Evolutionary conservation across 2,113 vertebrate genomes (phyloP).

Genomic region (Micronycteris hirsuta): DNA sequence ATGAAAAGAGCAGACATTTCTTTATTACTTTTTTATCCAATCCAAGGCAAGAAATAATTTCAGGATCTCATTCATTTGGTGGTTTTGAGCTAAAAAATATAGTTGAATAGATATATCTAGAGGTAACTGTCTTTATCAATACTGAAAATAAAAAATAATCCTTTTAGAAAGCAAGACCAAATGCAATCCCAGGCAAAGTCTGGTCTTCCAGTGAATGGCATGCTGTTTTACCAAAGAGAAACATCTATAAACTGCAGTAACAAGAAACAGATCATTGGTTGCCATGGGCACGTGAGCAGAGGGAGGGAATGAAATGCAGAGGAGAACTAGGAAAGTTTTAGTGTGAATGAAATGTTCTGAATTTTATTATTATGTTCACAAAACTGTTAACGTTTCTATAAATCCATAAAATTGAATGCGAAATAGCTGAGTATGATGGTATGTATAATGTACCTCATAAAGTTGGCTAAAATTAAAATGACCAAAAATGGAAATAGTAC

Average conservation of each 20-base stretch:
- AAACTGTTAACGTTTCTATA: not conserved
- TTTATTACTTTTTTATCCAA: not conserved
- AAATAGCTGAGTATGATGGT: not conserved
- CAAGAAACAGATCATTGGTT: not conserved
- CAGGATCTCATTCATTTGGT: not conserved
- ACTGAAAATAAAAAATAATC: not conserved
- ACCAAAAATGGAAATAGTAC: not conserved
- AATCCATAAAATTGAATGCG: not conserved
- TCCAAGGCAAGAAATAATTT: not conserved
- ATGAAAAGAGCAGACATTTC: not conserved
- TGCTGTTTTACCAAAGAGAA: not conserved
- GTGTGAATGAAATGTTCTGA: not conserved
- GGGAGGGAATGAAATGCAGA: rapidly evolving
- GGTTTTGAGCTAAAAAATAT: not conserved
- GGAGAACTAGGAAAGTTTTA: not conserved
- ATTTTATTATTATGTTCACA: not conserved
- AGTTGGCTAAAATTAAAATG: not conserved
- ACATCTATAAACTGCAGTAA: not conserved
- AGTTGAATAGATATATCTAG: not conserved
- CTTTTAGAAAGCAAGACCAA: not conserved
- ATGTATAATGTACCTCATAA: not conserved
- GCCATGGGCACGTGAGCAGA: not conserved
- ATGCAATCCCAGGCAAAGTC: not conserved
- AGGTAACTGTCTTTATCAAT: not conserved
- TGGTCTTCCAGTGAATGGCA: not conserved